Evolutionary conservation across 2,888 invertebrate species (phyloP).

Genomic region (Stratiomys singularior): DNA sequence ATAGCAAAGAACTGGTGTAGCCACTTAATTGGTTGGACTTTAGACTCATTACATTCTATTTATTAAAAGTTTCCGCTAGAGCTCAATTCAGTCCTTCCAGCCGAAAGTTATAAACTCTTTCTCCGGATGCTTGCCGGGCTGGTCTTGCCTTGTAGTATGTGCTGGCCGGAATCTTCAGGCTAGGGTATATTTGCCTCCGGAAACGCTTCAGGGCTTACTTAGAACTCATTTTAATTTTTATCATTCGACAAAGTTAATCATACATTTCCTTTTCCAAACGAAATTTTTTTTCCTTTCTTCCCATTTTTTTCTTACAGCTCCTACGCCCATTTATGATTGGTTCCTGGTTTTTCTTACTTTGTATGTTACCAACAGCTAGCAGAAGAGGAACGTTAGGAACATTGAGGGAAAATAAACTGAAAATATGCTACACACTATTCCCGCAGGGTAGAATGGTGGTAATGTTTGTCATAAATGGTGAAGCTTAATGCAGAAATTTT

Average conservation of each 20-base stretch:
- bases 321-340: no score
- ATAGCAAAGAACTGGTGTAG: constrained; percentile 32
- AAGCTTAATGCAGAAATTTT: no score
- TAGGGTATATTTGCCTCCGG: not conserved
- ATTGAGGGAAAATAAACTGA: not conserved
- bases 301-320: not conserved
- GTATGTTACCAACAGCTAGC: not conserved
- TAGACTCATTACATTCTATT: constrained; percentile 29
- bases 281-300: not conserved
- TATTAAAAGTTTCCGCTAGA: constrained; percentile 8
- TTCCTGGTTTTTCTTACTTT: no score
- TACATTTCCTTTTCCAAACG: not conserved
- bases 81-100: no score
- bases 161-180: not conserved
- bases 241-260: constrained; percentile 8
- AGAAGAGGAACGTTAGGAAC: not conserved
- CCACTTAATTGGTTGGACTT: constrained; percentile 27
- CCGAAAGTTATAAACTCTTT: no score
- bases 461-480: no score
- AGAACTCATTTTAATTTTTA: constrained; percentile 29
- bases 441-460: not conserved
- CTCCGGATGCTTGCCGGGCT: no score
- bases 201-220: not conserved
- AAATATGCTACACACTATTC: not conserved
- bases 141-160: not conserved